phyloP scores from a whole-genome alignment of 2,113 vertebrate species.

The Pitta sordida region DNA sequence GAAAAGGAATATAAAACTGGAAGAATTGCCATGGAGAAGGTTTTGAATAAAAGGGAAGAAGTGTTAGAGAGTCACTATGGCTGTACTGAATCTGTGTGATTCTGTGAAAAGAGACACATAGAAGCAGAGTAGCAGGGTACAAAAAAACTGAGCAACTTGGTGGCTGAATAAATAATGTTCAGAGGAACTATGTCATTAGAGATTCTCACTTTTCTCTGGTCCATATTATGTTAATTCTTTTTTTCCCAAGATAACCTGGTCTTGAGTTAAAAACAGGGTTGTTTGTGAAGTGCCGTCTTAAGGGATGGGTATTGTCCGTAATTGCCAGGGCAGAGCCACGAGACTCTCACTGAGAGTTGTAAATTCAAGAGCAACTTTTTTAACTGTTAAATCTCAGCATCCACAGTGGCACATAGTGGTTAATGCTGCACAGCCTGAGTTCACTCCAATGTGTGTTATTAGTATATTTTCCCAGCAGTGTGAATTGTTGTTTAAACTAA shows the following conservation, averaged over 20 bases:
- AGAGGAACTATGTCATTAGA: background rate
- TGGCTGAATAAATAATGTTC: background rate
- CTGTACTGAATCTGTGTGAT: no score
- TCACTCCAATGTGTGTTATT: background rate
- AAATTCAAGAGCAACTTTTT: background rate
- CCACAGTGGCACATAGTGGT: fast-evolving
- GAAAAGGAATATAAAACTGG: background rate
- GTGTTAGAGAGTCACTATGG: background rate
- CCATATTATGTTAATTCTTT: background rate
- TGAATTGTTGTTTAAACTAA: background rate
- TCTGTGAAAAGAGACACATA: background rate
- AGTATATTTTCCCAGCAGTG: background rate
- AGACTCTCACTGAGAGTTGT: fast-evolving
- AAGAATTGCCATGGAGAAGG: background rate
- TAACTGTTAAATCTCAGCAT: background rate
- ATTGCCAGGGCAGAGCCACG: fast-evolving
- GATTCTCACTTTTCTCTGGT: background rate
- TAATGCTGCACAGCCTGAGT: background rate
- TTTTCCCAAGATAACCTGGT: background rate
- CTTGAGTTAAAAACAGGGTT: background rate
- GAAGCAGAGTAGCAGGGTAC: background rate
- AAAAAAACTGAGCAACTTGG: fast-evolving
- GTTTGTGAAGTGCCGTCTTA: fast-evolving
- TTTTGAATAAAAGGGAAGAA: background rate
- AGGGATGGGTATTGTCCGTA: background rate